Conservation (phyloP, 2,888 invertebrate genomes). For the Megaustenia siamemsis region DNA sequence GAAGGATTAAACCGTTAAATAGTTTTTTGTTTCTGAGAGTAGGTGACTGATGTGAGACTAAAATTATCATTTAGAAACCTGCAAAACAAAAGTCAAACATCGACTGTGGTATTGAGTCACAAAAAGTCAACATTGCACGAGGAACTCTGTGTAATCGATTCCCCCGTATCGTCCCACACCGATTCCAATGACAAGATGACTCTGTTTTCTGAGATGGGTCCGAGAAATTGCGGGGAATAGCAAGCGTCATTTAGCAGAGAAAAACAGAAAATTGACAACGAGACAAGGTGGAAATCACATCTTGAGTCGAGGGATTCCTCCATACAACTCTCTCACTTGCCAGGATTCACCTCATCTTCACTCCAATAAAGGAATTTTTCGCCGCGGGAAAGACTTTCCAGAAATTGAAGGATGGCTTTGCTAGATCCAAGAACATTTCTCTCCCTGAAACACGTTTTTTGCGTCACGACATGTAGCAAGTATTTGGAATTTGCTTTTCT, state of each 20-base stretch:
- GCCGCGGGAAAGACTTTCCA: neutral
- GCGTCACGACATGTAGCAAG: neutral
- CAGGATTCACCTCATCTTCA: slow-evolving; percentile 38
- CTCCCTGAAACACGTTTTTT: neutral
- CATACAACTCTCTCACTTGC: neutral
- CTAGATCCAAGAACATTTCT: neutral
- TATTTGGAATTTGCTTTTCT: neutral
- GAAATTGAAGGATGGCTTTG: neutral
- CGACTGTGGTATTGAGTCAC: no score
- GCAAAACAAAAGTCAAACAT: no score
- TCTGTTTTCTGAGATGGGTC: slow-evolving; percentile 9
- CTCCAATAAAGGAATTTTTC: slow-evolving; percentile 40
- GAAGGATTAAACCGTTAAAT: no score
- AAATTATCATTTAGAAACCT: no score
- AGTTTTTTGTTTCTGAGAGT: no score
- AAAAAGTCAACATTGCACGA: no score
- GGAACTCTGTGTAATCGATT: neutral
- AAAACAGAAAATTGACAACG: slow-evolving; percentile 15
- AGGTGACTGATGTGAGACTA: no score
- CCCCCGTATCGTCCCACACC: neutral
- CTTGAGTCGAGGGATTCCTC: slow-evolving; percentile 21
- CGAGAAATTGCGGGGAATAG: slow-evolving; percentile 1
- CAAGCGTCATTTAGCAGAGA: slow-evolving; percentile 38
- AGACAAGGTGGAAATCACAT: slow-evolving; percentile 34
- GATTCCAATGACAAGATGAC: neutral